phyloP scores from a whole-genome alignment of 92 coral and sea anemone species.

The Phenganax marumi region DNA sequence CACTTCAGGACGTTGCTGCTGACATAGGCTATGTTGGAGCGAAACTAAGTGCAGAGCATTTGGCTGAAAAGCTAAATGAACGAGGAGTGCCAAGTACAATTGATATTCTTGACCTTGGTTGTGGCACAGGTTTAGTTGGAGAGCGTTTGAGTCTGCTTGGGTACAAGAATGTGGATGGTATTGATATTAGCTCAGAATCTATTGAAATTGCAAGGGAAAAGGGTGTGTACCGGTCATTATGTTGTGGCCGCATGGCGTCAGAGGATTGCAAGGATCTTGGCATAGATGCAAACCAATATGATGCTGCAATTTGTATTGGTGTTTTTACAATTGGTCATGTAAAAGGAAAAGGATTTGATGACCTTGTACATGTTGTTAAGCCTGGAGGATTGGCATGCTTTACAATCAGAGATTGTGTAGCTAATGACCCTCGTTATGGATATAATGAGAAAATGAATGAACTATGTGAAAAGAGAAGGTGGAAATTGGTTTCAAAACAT shows the following conservation, averaged over 20 bases:
- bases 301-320: conserved; percentile 77
- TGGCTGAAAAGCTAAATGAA: conserved; percentile 60
- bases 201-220: conserved; percentile 71
- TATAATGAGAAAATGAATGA: conserved; percentile 75
- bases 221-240: conserved; percentile 51
- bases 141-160: conserved; percentile 60
- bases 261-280: conserved; percentile 38
- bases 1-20: conserved; percentile 60
- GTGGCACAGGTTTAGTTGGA: conserved; percentile 86
- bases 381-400: conserved; percentile 87
- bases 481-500: conserved; percentile 69
- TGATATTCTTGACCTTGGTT: conserved; percentile 82
- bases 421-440: conserved; percentile 66
- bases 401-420: conserved; percentile 77
- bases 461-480: conserved; percentile 58
- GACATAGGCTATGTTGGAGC: conserved; percentile 74
- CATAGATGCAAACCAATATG: conserved; percentile 59
- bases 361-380: conserved; percentile 83
- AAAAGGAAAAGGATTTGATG: conserved; percentile 87
- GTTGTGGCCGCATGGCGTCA: conserved; percentile 18
- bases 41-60: conserved; percentile 63
- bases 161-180: conserved; percentile 74
- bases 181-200: conserved; percentile 74
- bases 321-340: conserved; percentile 77
- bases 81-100: conserved; percentile 46